phyloP scores from a whole-genome alignment of 2,113 vertebrate genomes.

The Rhynchomys soricoides region DNA sequence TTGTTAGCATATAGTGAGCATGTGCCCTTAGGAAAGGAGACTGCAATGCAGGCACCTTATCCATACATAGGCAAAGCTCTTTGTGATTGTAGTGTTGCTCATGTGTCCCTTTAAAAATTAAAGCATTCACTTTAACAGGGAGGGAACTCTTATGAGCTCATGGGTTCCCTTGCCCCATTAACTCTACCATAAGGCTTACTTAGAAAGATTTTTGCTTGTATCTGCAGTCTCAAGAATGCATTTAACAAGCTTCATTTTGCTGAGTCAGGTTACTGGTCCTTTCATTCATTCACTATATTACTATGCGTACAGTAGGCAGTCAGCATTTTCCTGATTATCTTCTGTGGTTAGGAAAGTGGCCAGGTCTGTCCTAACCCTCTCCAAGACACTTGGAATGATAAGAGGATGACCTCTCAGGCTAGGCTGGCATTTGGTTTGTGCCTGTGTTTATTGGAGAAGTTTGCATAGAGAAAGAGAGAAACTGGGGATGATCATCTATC shows the following conservation, averaged over 20 bases:
- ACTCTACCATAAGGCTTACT: slow-evolving; percentile 65
- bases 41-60: slow-evolving; percentile 24
- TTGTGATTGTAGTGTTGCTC: slow-evolving; percentile 38
- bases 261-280: slow-evolving; percentile 52
- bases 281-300: slow-evolving; percentile 25
- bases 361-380: slow-evolving; percentile 1
- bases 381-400: slow-evolving; percentile 9
- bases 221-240: slow-evolving; percentile 60
- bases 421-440: neutral
- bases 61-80: slow-evolving; percentile 2
- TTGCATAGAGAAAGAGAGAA: neutral
- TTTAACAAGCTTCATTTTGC: slow-evolving; percentile 71
- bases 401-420: neutral
- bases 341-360: slow-evolving; percentile 11
- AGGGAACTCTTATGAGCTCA: slow-evolving; percentile 53
- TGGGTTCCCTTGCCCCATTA: slow-evolving; percentile 58
- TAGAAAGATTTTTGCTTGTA: slow-evolving; percentile 67
- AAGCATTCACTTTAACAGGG: slow-evolving; percentile 52
- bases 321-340: slow-evolving; percentile 69
- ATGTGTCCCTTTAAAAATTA: slow-evolving; percentile 59
- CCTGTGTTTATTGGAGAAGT: neutral
- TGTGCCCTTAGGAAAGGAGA: slow-evolving; percentile 47
- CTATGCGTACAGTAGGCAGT: slow-evolving; percentile 36
- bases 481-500: neutral
- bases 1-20: slow-evolving; percentile 25